phyloP scores from a whole-genome alignment of 2,888 invertebrate genomes.

The Leptinotarsa peninsularis region DNA sequence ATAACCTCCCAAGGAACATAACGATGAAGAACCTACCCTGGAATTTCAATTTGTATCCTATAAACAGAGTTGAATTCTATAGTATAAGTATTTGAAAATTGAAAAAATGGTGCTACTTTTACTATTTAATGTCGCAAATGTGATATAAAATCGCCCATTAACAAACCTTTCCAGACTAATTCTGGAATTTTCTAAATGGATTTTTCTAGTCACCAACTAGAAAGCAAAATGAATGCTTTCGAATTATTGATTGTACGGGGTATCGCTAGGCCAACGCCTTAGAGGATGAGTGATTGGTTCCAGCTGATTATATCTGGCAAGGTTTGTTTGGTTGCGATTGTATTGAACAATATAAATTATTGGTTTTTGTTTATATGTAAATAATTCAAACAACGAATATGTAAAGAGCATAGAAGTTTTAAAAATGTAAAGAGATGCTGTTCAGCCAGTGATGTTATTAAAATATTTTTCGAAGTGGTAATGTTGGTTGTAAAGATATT shows the following conservation, averaged over 20 bases:
- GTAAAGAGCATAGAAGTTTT: constrained; percentile 20
- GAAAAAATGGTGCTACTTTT: constrained; percentile 54
- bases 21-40: constrained; percentile 29
- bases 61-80: constrained; percentile 38
- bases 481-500: constrained; percentile 30
- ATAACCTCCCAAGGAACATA: not conserved
- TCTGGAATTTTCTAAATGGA: constrained; percentile 35
- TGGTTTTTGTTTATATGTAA: constrained; percentile 52
- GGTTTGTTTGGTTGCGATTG: constrained; percentile 44
- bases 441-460: constrained; percentile 7
- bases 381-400: constrained; percentile 48
- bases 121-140: constrained; percentile 45
- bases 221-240: constrained; percentile 36
- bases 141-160: constrained; percentile 44
- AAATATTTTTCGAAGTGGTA: constrained; percentile 14
- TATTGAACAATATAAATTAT: constrained; percentile 50
- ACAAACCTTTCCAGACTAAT: constrained; percentile 37
- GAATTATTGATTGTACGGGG: constrained; percentile 14
- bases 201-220: constrained; percentile 45
- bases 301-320: constrained; percentile 30
- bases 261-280: constrained; percentile 8
- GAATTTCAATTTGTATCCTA: constrained; percentile 36
- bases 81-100: constrained; percentile 37
- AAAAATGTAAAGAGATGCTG: constrained; percentile 21
- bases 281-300: constrained; percentile 25